Conservation (phyloP, 2,888 invertebrate genomes). For the Junonia oenone region DNA sequence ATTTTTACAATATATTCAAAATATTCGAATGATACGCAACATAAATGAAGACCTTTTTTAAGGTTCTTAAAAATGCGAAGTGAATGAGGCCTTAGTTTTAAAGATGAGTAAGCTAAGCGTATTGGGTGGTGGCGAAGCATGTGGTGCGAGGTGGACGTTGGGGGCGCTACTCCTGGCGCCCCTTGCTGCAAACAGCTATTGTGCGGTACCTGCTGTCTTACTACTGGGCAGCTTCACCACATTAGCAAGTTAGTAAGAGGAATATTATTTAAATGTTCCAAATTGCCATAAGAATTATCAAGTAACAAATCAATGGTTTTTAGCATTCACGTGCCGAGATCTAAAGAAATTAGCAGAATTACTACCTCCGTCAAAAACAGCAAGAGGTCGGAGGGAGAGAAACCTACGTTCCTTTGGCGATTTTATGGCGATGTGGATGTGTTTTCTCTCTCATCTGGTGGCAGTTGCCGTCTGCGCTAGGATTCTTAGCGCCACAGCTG, state of each 20-base stretch:
- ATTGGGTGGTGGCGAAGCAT: slow-evolving; percentile 55
- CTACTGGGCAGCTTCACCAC: slow-evolving; percentile 71
- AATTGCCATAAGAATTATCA: not conserved
- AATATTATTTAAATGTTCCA: not conserved
- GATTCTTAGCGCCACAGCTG: slow-evolving; percentile 81
- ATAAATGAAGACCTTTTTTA: not conserved
- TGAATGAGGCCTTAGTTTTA: slow-evolving; percentile 37
- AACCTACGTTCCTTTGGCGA: slow-evolving; percentile 74
- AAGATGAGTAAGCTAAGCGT: slow-evolving; percentile 48
- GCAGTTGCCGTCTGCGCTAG: slow-evolving; percentile 82
- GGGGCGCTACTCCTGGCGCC: slow-evolving; percentile 79
- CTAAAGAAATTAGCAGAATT: slow-evolving; percentile 60
- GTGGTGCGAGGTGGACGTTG: slow-evolving; percentile 78
- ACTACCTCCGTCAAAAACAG: slow-evolving; percentile 58
- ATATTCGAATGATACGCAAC: too few relatives aligned
- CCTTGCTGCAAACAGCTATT: slow-evolving; percentile 80
- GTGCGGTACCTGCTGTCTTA: slow-evolving; percentile 76
- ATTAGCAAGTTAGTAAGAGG: slow-evolving; percentile 67
- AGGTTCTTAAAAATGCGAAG: slow-evolving; percentile 40
- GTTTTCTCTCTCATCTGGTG: slow-evolving; percentile 78
- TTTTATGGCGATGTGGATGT: slow-evolving; percentile 81
- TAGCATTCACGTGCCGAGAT: slow-evolving; percentile 66
- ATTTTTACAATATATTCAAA: too few relatives aligned
- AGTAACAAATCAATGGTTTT: slow-evolving; percentile 26
- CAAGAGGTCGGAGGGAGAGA: slow-evolving; percentile 61